Conservation (phyloP, 2,888 invertebrate genomes). For the Andrena trimmerana region DNA sequence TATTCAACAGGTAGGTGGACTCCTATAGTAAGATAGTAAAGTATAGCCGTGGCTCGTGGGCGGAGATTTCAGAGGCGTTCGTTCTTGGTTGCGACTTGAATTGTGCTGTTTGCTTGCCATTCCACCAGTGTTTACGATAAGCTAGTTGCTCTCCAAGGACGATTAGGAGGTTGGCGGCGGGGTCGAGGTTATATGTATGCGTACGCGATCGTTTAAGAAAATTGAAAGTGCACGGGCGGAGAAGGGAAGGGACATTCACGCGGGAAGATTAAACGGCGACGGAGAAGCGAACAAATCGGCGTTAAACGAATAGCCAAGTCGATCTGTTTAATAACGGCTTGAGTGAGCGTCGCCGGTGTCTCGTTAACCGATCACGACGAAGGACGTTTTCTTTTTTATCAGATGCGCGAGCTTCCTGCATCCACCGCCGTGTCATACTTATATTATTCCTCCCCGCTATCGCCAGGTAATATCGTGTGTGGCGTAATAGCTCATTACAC, state of each 20-base stretch:
- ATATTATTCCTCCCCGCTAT: conserved; percentile 24
- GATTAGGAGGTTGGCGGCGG: background rate
- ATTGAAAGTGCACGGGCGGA: background rate
- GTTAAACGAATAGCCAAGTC: background rate
- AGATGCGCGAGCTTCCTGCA: conserved; percentile 24
- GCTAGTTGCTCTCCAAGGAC: background rate
- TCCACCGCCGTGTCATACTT: conserved; percentile 14
- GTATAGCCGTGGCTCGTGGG: background rate
- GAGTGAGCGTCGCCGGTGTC: background rate
- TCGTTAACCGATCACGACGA: conserved; percentile 7
- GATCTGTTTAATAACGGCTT: background rate
- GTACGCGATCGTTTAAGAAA: conserved; percentile 3
- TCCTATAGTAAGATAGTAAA: background rate
- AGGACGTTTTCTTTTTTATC: conserved; percentile 24
- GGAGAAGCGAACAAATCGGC: background rate
- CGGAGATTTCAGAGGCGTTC: background rate
- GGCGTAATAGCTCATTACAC: conserved; percentile 62
- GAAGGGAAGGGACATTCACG: background rate
- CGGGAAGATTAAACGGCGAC: background rate
- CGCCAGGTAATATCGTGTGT: conserved; percentile 37
- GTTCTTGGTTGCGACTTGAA: too few relatives aligned
- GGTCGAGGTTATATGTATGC: background rate
- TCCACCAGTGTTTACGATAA: background rate
- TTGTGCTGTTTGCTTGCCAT: background rate
- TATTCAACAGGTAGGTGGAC: conserved; percentile 53